Conservation (phyloP, 2,888 invertebrate species). For the Hesperia comma region DNA sequence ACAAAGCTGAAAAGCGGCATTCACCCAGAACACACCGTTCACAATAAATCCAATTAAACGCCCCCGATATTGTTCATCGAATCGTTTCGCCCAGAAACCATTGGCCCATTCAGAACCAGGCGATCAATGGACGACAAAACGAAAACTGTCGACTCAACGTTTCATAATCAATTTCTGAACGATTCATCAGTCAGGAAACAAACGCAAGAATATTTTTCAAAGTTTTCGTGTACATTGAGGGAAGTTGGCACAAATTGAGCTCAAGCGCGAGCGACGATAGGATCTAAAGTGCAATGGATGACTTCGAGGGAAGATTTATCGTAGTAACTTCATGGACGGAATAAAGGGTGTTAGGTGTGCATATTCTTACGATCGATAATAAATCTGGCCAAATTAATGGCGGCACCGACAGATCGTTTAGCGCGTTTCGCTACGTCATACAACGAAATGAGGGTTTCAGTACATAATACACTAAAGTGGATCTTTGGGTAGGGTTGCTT, state of each 20-base stretch:
- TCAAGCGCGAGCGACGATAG: slow-evolving; percentile 30
- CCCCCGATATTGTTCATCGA: slow-evolving; percentile 53
- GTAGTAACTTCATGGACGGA: slow-evolving; percentile 42
- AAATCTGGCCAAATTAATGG: slow-evolving; percentile 80
- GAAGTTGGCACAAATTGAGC: slow-evolving; percentile 38
- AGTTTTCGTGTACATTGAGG: slow-evolving; percentile 32
- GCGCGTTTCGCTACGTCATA: slow-evolving; percentile 71
- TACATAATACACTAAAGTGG: slow-evolving; percentile 47
- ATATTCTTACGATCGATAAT: slow-evolving; percentile 68
- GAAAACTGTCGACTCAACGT: slow-evolving; percentile 71
- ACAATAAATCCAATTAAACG: slow-evolving; percentile 60
- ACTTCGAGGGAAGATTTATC: slow-evolving; percentile 46
- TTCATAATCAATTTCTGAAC: slow-evolving; percentile 69
- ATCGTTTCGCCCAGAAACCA: slow-evolving; percentile 54
- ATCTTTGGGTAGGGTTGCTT: slow-evolving; percentile 46
- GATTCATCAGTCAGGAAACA: slow-evolving; percentile 50
- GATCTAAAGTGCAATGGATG: slow-evolving; percentile 53
- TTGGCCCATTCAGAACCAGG: slow-evolving; percentile 58
- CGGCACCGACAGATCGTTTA: slow-evolving; percentile 78
- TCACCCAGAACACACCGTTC: slow-evolving; percentile 41
- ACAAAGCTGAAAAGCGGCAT: slow-evolving; percentile 42
- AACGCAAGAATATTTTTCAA: slow-evolving; percentile 43
- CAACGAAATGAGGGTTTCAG: slow-evolving; percentile 62
- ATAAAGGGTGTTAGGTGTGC: slow-evolving; percentile 50
- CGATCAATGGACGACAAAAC: slow-evolving; percentile 56